Conservation (phyloP, 1,140 invertebrate species). For the Cydia amplana region DNA sequence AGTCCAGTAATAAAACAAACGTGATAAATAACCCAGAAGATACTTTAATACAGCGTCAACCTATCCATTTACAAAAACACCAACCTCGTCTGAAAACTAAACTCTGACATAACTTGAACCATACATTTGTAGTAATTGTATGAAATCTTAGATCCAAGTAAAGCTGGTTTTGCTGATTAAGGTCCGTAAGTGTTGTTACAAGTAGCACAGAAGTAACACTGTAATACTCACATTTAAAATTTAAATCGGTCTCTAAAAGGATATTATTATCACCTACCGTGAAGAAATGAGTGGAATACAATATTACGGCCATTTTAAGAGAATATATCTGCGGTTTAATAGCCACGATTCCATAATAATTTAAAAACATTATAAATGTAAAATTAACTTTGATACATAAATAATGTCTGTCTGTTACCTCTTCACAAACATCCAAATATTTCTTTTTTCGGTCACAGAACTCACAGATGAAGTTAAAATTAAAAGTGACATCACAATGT, state of each 20-base stretch:
- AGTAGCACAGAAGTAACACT: neutral
- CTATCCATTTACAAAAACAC: neutral
- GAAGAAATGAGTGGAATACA: slow-evolving; percentile 9
- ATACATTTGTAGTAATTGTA: neutral
- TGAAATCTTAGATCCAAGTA: neutral
- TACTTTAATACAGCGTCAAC: slow-evolving; percentile 7
- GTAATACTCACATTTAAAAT: slow-evolving; percentile 28
- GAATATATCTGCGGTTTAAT: neutral
- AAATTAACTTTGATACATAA: neutral
- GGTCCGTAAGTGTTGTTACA: neutral
- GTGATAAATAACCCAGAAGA: slow-evolving; percentile 1
- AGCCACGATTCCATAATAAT: too few species aligned
- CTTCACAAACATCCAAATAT: too few species aligned
- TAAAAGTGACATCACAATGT: too few species aligned
- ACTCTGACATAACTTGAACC: neutral
- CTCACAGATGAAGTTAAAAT: too few species aligned
- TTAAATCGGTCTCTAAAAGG: neutral
- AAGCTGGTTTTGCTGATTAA: neutral
- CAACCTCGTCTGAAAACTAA: neutral
- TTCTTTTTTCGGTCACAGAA: too few species aligned
- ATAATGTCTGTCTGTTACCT: too few species aligned
- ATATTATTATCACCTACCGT: slow-evolving; percentile 20
- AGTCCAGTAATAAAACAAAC: slow-evolving; percentile 17
- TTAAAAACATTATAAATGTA: too few species aligned
- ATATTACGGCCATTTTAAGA: neutral